Percentiles rank a stretch among this genome's conserved stretches.
Evolutionary conservation across 2,888 invertebrate genomes (phyloP).

Genomic region (Acanthosepion lycidas): DNA sequence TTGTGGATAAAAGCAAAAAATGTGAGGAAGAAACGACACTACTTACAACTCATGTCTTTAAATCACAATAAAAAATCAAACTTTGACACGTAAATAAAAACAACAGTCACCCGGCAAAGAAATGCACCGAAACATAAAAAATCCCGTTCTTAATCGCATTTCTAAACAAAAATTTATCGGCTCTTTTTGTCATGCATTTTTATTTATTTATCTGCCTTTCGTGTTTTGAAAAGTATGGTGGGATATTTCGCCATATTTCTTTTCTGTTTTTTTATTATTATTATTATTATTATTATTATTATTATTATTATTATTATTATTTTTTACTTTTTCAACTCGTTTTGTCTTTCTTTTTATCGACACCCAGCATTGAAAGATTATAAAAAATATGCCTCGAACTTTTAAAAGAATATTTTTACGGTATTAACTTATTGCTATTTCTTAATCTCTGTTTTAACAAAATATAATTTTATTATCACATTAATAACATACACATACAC

Average conservation of each 20-base stretch:
- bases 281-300: neutral
- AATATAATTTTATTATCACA: no score
- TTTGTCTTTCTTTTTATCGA: neutral
- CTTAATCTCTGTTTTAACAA: no score
- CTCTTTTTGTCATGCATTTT: neutral
- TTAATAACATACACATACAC: no score
- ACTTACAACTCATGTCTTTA: neutral
- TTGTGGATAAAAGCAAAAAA: neutral
- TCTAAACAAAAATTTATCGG: neutral
- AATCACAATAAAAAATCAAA: conserved; percentile 17
- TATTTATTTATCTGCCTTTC: neutral
- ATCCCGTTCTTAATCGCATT: neutral
- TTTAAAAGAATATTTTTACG: no score
- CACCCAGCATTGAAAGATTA: no score
- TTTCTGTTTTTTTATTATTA: neutral
- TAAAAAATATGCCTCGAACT: no score
- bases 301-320: neutral
- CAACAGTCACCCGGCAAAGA: neutral
- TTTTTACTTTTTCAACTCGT: neutral
- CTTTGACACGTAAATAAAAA: neutral
- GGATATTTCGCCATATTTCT: neutral
- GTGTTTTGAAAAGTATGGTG: no score
- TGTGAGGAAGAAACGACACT: neutral
- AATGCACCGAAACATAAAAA: neutral
- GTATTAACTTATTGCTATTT: no score